These are phyloP conservation scores for Leucopsar rothschildi DNA, from an alignment of 2,113 vertebrate genomes.

Conservation along the genomic window DNA sequence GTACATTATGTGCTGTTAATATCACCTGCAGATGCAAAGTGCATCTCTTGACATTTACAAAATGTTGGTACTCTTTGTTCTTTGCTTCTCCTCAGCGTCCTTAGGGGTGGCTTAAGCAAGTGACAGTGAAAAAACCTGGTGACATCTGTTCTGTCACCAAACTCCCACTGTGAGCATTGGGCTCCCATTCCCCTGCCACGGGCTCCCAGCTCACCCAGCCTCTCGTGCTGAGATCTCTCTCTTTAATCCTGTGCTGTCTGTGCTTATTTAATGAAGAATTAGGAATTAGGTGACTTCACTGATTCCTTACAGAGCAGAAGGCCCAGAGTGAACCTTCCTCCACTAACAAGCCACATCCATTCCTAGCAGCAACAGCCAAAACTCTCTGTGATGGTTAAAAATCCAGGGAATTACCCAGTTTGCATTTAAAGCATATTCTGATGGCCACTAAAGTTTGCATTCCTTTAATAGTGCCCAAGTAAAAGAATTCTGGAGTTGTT, in stretches of 20 bases:
- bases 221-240: not conserved
- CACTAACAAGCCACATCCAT: not conserved
- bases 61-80: not conserved
- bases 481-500: not conserved
- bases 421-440: not conserved
- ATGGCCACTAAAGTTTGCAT: not conserved
- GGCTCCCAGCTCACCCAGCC: not conserved
- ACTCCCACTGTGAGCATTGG: not conserved
- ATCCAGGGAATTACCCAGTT: not conserved
- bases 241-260: not conserved
- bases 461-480: not conserved
- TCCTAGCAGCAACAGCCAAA: not conserved
- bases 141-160: not conserved
- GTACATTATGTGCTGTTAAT: not conserved
- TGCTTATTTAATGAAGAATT: not conserved
- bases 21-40: not conserved
- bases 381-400: not conserved
- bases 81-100: not conserved
- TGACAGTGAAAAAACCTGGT: not conserved
- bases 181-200: not conserved
- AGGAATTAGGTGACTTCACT: not conserved
- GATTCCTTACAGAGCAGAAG: not conserved
- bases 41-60: conserved; percentile 22
- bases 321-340: not conserved
- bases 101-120: not conserved